phyloP scores from a whole-genome alignment of 2,113 vertebrate species.

The Neodon shergylaensis region DNA sequence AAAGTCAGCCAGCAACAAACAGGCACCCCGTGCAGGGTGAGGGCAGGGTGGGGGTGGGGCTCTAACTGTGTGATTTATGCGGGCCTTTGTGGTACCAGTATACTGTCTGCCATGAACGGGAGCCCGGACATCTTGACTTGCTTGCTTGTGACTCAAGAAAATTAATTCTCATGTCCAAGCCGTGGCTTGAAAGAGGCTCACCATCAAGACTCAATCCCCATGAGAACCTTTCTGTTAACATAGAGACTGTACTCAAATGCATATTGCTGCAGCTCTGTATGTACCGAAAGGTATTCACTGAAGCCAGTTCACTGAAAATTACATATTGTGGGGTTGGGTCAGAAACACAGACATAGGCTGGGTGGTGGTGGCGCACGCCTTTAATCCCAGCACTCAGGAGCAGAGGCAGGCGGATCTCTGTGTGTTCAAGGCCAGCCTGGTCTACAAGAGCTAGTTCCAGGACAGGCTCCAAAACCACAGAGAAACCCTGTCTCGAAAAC shows the following conservation, averaged over 20 bases:
- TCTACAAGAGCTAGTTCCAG: no score
- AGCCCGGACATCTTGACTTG: background rate
- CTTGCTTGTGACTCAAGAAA: background rate
- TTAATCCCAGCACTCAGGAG: no score
- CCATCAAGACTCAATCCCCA: background rate
- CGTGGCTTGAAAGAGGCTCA: background rate
- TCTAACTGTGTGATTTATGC: background rate
- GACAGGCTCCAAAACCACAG: no score
- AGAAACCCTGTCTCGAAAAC: no score
- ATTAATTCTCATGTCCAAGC: background rate
- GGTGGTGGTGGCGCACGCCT: no score
- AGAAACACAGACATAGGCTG: background rate
- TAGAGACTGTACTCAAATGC: background rate
- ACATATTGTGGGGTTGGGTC: background rate
- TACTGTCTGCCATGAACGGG: background rate
- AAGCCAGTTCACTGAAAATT: background rate
- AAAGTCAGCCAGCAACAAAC: background rate
- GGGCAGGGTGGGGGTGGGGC: background rate
- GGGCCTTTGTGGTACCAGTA: background rate
- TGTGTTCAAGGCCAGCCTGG: no score
- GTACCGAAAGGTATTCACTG: background rate
- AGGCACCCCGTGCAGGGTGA: background rate
- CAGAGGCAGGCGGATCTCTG: no score
- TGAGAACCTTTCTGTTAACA: background rate
- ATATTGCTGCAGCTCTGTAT: background rate